Base-by-base conservation (phyloP, 92 coral and sea anemone species). In the Bergia puertoricense region DNA sequence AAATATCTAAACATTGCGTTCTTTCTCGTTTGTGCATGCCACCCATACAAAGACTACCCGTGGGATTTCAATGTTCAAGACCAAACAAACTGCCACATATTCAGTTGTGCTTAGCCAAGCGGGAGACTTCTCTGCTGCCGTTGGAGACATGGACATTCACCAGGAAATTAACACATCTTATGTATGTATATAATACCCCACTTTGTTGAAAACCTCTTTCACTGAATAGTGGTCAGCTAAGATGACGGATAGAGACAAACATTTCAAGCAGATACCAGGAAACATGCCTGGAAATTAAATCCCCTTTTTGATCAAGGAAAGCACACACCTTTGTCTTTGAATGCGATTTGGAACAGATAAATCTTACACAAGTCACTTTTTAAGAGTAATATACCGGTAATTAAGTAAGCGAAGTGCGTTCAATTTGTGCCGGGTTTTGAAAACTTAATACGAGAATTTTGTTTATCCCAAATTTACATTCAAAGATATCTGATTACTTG, bases 141-240 rank as follows among this genome's bases (percentile, higher is more conserved):
- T 97, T 10, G 98, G 97, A 77, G 98, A 97, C 85, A 95, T 97
- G 99, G 96, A 93, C 40, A 94, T 94, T 30, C 99, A 97, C 74
- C 84, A 91, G 59, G 95, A 93, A 74, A 92, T 97, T 45, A 90
- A 94, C 39, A 91, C 96, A 39, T 90, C 95, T 22, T 79, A 91
- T 78, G 99, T 97, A 89, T 86, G 97, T 83, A 71, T 3, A 54
- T 8, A 46, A 2, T 48, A 20, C 6, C 45, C 20, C 66, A 0
- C 20, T 57, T 57, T 57, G 66, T 57, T 57, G 18, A 57, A 57
- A 57, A 57, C 66, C 66, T 13, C 20, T 57, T 57, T 57, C 66
- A 57, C 11, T 57, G 66, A 57, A 57, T 10, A 57, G 16, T 57
- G 66, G 30, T 57, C 66, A 57, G 20, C 20, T 57, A 11, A 57